A percentile compares a stretch with the other conserved stretches of the same genome.
phyloP scores from a whole-genome alignment of 2,888 invertebrate species.

The Aspidiotus destructor region DNA sequence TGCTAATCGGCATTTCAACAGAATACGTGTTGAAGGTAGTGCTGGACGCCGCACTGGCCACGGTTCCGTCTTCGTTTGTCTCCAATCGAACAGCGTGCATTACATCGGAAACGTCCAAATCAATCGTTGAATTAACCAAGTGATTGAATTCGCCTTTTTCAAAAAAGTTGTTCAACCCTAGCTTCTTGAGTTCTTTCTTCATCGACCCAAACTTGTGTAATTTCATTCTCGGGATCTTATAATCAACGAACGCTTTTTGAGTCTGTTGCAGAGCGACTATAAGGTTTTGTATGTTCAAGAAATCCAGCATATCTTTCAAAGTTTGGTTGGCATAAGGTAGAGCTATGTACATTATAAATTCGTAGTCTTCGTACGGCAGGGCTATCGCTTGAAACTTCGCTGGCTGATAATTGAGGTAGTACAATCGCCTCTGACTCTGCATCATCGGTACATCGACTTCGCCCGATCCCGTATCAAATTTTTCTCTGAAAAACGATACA shows the following conservation, averaged over 20 bases:
- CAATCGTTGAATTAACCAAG: conserved; percentile 29
- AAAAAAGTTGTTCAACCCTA: conserved; percentile 59
- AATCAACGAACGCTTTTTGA: conserved; percentile 6
- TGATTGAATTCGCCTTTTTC: conserved; percentile 51
- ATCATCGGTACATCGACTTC: conserved; percentile 51
- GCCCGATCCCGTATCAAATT: conserved; percentile 20
- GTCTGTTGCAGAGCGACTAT: conserved; percentile 37
- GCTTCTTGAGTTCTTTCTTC: neutral
- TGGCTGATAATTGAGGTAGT: conserved; percentile 47
- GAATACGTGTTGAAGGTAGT: conserved; percentile 5
- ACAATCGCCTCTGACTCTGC: conserved; percentile 54
- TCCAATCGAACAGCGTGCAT: conserved; percentile 46
- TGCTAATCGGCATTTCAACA: conserved; percentile 41
- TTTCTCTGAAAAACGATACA: conserved; percentile 7
- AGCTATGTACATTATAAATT: conserved; percentile 45
- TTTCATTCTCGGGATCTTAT: conserved; percentile 21
- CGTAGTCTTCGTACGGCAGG: conserved; percentile 44
- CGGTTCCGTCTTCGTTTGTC: conserved; percentile 46
- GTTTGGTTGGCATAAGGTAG: conserved; percentile 41
- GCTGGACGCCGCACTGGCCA: conserved; percentile 45
- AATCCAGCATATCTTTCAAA: conserved; percentile 42
- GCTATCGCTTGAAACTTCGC: conserved; percentile 44
- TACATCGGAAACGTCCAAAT: conserved; percentile 40
- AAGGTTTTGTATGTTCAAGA: conserved; percentile 47
- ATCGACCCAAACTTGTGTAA: neutral